These are phyloP conservation scores for Patagioenas fasciata DNA, from an alignment of 2,113 vertebrate genomes.

Conservation along the genomic window DNA sequence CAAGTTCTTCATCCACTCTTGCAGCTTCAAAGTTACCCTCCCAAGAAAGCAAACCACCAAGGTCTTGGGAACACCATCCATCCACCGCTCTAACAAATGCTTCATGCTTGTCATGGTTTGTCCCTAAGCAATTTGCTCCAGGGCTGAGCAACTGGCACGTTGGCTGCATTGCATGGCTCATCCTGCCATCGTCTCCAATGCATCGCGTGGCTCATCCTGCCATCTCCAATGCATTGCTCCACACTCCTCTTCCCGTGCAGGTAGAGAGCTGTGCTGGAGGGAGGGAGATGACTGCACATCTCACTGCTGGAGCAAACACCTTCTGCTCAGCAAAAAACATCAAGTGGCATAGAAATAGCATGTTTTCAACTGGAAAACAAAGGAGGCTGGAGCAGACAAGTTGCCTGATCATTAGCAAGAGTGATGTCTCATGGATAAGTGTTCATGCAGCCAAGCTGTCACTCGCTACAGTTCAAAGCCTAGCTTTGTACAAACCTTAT, in stretches of 20 bases:
- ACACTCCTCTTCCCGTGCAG: fast-evolving
- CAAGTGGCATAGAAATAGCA: neutral
- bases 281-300: neutral
- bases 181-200: neutral
- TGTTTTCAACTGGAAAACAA: slow-evolving; percentile 9
- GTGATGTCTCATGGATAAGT: neutral
- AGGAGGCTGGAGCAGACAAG: neutral
- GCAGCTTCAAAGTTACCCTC: neutral
- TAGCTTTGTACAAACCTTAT: neutral
- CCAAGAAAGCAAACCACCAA: neutral
- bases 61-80: neutral
- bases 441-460: neutral
- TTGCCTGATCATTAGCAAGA: neutral
- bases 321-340: neutral
- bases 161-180: neutral
- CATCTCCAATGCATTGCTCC: neutral
- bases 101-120: neutral
- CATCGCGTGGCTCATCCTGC: neutral
- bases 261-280: neutral
- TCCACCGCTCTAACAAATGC: neutral
- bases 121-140: neutral
- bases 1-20: neutral
- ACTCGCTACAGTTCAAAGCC: neutral
- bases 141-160: neutral
- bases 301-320: neutral